Evolutionary conservation across 2,888 invertebrate species (phyloP).

Genomic region (Caenorhabditis wallacei): DNA sequence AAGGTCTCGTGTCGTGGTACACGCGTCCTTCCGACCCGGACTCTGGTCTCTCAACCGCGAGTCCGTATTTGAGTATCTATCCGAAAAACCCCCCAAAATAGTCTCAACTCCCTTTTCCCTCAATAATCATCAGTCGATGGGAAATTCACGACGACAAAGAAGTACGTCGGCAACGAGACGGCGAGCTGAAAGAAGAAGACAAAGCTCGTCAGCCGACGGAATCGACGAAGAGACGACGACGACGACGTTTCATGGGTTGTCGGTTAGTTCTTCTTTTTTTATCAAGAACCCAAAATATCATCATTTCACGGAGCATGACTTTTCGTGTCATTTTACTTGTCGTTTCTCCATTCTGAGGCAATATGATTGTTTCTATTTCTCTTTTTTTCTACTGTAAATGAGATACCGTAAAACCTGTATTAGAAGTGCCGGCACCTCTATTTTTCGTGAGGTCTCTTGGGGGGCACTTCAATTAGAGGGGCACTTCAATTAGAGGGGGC

Average conservation of each 20-base stretch:
- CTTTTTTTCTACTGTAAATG: neutral
- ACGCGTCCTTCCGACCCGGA: slow-evolving; percentile 32
- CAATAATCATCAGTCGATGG: slow-evolving; percentile 32
- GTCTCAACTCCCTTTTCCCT: neutral
- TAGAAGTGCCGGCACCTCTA: no score
- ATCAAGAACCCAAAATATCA: slow-evolving; percentile 41
- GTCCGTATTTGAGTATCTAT: slow-evolving; percentile 34
- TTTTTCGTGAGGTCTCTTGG: no score
- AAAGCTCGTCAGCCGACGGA: slow-evolving; percentile 21
- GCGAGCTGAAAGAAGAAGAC: slow-evolving; percentile 28
- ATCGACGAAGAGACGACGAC: slow-evolving; percentile 41
- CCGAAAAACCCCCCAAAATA: slow-evolving; percentile 1
- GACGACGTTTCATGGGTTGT: slow-evolving; percentile 48
- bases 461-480: no score
- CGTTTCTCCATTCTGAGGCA: slow-evolving; percentile 10
- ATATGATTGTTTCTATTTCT: slow-evolving; percentile 1
- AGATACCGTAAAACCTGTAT: no score
- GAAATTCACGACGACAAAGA: slow-evolving; percentile 51
- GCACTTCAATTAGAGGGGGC: no score
- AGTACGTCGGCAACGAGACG: slow-evolving; percentile 48
- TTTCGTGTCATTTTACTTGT: slow-evolving; percentile 11
- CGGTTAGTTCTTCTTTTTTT: slow-evolving; percentile 61
- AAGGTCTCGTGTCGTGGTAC: slow-evolving; percentile 34
- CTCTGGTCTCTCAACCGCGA: slow-evolving; percentile 37
- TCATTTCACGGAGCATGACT: slow-evolving; percentile 54